phyloP scores from a whole-genome alignment of 2,113 vertebrate species.

The Grus americana region DNA sequence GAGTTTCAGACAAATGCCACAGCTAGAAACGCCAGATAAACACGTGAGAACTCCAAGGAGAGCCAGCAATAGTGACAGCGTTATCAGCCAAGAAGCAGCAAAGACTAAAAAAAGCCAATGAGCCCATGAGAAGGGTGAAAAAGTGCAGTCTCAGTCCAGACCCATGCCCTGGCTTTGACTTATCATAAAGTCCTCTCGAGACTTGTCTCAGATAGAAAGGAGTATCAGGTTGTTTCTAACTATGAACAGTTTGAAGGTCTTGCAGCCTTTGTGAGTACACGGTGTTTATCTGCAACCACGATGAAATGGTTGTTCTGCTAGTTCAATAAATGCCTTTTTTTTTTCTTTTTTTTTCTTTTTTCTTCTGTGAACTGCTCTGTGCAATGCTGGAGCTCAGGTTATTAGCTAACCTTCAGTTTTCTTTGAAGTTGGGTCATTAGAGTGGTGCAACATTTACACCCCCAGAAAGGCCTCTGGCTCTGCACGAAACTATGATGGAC shows the following conservation, averaged over 20 bases:
- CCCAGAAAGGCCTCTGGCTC: background rate
- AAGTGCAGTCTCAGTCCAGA: background rate
- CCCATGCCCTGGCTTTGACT: background rate
- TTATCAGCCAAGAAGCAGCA: background rate
- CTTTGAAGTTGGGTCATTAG: background rate
- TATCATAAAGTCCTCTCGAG: background rate
- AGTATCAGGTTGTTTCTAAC: background rate
- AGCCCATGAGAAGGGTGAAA: background rate
- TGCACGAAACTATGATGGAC: background rate
- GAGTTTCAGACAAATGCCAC: background rate
- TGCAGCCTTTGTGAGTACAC: background rate
- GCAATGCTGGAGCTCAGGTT: background rate
- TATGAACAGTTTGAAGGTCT: background rate
- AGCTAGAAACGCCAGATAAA: background rate
- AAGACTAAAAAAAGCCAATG: background rate
- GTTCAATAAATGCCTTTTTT: background rate
- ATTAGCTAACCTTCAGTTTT: background rate
- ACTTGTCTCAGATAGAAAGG: background rate
- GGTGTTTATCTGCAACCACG: rapidly evolving
- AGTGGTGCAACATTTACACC: background rate
- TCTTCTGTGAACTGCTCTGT: background rate
- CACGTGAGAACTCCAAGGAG: background rate
- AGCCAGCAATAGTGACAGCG: background rate
- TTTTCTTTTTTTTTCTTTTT: background rate
- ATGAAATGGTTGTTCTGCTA: background rate